Evolutionary conservation across 2,888 invertebrate genomes (phyloP), one percentile per base, ranked within the genome.

Genomic region (Cephus runcator): DNA sequence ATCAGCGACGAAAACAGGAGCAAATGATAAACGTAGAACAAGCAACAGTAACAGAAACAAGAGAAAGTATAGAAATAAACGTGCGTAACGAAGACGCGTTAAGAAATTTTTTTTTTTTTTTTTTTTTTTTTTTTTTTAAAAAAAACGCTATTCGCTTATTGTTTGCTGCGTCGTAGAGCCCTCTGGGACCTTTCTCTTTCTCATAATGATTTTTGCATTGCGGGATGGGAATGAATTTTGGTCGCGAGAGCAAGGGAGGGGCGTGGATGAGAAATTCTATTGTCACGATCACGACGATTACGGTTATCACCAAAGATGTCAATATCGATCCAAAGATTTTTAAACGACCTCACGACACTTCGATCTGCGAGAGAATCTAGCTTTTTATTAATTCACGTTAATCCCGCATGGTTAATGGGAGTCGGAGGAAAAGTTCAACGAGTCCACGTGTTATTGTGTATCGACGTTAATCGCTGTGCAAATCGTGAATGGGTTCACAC

Each of bases 81-180:
- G 77, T 36, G 75, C 11, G 69, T 75, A 75, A 81, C 77, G 75
- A 69, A 76, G 74, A 15, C 23, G 56, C 23, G 56, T 56, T 35
- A 12, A 12, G 12, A 35, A 35, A 35, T 0, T 35, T 12, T 33
- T 4, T 33, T 33, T 33, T 31, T 1, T 31, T 31, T 31, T 31
- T 31, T 31, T 31, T 31, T 31, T 1, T n/a, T n/a, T n/a, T 31
- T 31, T 31, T 31, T 31, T 31, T 31, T 2, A 12, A 12, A 40
- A 40, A 40, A 83, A 86, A 85, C 85, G 87, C 86, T 86, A 88
- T 89, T 90, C 86, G 85, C 85, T 88, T 89, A 89, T 90, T 89
- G 89, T 89, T 82, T 89, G 87, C 84, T 75, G 84, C 84, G 83
- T 83, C 81, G 2, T 86, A 86, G 83, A 81, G 73, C 80, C 84